Conservation (phyloP, 2,888 invertebrate species). For the Troides aeacus region DNA sequence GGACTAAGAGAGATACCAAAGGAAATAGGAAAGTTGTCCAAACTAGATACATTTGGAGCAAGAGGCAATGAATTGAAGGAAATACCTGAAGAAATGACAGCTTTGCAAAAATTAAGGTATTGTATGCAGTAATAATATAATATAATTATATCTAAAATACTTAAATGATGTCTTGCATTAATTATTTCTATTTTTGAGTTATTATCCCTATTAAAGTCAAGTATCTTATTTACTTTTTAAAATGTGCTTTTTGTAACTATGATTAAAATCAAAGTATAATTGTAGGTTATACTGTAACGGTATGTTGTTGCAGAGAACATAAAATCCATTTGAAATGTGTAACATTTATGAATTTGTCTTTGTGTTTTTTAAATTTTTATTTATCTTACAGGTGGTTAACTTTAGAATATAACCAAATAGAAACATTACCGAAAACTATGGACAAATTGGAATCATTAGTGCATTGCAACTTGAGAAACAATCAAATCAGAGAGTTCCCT, state of each 20-base stretch:
- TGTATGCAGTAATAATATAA: neutral
- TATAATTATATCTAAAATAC: neutral
- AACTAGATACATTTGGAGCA: slow-evolving; percentile 83
- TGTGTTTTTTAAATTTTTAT: neutral
- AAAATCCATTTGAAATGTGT: no score
- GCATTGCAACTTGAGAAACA: slow-evolving; percentile 80
- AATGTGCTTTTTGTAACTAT: no score
- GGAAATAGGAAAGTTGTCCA: slow-evolving; percentile 81
- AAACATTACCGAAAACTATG: slow-evolving; percentile 74
- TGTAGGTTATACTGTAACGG: no score
- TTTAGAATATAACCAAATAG: slow-evolving; percentile 81
- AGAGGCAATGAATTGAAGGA: slow-evolving; percentile 81
- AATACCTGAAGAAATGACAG: slow-evolving; percentile 80
- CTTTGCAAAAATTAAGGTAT: slow-evolving; percentile 77
- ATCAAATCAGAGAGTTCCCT: slow-evolving; percentile 77
- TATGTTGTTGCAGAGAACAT: no score
- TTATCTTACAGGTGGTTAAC: slow-evolving; percentile 81
- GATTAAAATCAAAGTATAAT: no score
- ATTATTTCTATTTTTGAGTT: no score
- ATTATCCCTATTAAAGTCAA: no score
- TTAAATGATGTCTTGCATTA: no score
- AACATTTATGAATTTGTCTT: neutral
- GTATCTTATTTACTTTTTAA: no score
- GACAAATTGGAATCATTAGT: slow-evolving; percentile 75
- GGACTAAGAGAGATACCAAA: slow-evolving; percentile 79